Percentiles rank a stretch among this genome's conserved stretches.
These are phyloP conservation scores for Nomada hirtipes DNA, from an alignment of 2,888 invertebrate genomes.

Conservation along the genomic window DNA sequence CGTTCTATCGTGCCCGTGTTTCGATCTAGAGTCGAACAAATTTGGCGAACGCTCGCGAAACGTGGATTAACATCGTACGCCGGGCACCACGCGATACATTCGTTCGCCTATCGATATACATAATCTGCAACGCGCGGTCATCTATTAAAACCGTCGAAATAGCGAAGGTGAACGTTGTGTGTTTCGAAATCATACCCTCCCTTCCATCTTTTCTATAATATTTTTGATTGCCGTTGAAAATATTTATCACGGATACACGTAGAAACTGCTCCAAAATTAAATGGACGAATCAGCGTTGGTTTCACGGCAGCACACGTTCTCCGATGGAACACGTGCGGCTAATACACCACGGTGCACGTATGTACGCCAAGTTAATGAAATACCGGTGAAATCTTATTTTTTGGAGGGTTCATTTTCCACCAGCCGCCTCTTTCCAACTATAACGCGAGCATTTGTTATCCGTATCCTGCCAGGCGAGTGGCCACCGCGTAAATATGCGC, in stretches of 20 bases:
- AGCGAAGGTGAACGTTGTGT: not conserved
- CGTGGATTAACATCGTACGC: slow-evolving; percentile 5
- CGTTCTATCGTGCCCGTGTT: slow-evolving; percentile 3
- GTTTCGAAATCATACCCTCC: not conserved
- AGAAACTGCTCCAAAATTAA: not conserved
- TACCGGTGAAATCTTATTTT: slow-evolving; percentile 47
- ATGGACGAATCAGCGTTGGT: not conserved
- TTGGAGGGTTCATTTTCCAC: slow-evolving; percentile 13
- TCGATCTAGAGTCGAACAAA: slow-evolving; percentile 5
- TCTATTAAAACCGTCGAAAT: not conserved
- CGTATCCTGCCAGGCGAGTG: slow-evolving; percentile 25
- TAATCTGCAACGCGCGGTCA: not conserved
- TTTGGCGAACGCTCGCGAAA: slow-evolving; percentile 30
- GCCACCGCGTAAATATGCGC: slow-evolving; percentile 17
- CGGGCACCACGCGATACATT: slow-evolving; percentile 8
- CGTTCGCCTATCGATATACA: slow-evolving; percentile 11
- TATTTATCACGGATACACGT: too few species aligned
- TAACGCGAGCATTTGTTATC: slow-evolving; percentile 10
- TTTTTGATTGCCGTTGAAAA: too few species aligned
- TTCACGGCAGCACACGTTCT: not conserved
- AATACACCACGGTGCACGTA: slow-evolving; percentile 23
- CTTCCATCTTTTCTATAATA: not conserved
- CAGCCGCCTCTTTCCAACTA: not conserved
- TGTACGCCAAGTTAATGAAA: slow-evolving; percentile 70
- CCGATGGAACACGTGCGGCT: not conserved